Conservation (phyloP, 2,797 vertebrate genomes). For the Acridotheres tristis region DNA sequence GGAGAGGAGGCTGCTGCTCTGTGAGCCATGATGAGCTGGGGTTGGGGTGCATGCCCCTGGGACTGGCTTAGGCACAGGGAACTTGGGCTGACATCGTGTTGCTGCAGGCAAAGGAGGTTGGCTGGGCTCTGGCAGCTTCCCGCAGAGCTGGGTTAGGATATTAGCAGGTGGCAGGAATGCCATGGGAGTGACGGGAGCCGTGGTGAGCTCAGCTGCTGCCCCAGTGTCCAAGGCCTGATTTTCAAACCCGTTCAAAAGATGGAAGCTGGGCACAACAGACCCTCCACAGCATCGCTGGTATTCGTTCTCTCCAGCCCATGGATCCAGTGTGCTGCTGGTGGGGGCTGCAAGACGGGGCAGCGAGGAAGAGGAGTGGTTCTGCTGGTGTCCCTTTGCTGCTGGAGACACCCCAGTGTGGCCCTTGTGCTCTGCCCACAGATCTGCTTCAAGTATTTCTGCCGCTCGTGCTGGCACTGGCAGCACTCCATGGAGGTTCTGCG, state of each 20-base stretch:
- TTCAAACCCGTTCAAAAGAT: background rate
- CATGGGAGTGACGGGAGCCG: background rate
- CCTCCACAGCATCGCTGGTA: rapidly evolving
- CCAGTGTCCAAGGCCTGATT: too few species aligned
- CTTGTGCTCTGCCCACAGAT: slow-evolving; percentile 74
- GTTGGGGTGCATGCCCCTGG: background rate
- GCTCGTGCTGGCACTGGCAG: slow-evolving; percentile 98
- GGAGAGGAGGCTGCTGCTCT: background rate
- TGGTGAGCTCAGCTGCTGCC: background rate
- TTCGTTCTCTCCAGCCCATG: rapidly evolving
- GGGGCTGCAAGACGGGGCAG: rapidly evolving
- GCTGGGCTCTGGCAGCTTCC: background rate
- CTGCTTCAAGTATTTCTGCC: slow-evolving; percentile 99
- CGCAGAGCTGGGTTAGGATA: rapidly evolving
- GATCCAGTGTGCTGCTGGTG: rapidly evolving
- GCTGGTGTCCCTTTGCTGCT: rapidly evolving
- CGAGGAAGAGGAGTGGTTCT: rapidly evolving
- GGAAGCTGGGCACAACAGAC: background rate
- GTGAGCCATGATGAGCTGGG: rapidly evolving
- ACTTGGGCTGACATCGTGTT: rapidly evolving
- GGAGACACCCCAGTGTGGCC: rapidly evolving
- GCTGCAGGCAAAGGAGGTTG: background rate
- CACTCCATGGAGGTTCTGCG: slow-evolving; percentile 96
- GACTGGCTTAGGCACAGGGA: rapidly evolving
- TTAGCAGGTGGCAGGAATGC: background rate